Evolutionary conservation across 2,797 vertebrate species (phyloP).

Genomic region (Ibycter americanus): DNA sequence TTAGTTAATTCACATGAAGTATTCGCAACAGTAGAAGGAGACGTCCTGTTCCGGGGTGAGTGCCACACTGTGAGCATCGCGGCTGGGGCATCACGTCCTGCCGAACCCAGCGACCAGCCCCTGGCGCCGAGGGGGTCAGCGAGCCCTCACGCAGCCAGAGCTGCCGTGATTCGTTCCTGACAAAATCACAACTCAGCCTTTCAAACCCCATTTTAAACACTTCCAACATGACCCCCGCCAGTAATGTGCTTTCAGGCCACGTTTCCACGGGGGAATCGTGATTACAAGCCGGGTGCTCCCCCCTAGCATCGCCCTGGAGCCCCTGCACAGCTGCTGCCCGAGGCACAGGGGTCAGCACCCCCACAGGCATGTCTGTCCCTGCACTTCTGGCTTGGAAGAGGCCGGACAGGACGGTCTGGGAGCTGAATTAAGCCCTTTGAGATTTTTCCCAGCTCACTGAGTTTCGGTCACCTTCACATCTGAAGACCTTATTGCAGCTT

Average conservation of each 20-base stretch:
- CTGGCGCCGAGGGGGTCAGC: neutral
- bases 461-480: neutral
- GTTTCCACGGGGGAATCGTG: neutral
- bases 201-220: neutral
- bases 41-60: fast-evolving
- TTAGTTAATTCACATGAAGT: neutral
- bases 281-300: neutral
- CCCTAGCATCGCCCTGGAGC: neutral
- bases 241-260: neutral
- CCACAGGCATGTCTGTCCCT: neutral
- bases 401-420: neutral
- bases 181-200: neutral
- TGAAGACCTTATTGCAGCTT: no score
- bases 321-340: neutral
- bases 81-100: neutral
- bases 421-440: neutral
- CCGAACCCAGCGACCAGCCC: neutral
- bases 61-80: neutral
- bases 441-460: neutral
- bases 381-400: neutral
- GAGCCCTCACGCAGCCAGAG: neutral
- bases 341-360: neutral
- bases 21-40: neutral
- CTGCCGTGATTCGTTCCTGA: neutral
- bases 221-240: neutral